phyloP scores from a whole-genome alignment of 2,888 invertebrate genomes.

The Drosophila greeni region DNA sequence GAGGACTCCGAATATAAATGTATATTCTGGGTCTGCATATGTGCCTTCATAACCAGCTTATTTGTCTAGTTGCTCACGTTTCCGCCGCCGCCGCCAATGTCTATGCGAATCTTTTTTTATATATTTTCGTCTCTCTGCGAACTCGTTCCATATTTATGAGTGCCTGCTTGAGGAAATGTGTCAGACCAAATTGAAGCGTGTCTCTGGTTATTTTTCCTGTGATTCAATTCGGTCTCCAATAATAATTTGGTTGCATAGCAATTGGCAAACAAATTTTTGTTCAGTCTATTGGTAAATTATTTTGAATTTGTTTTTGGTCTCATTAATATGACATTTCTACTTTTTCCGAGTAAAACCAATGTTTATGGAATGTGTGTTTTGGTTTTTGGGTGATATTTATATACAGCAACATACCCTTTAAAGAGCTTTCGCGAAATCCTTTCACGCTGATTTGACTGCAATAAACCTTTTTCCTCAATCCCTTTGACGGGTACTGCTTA shows the following conservation, averaged over 20 bases:
- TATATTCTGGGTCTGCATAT: constrained; percentile 12
- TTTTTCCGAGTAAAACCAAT: neutral
- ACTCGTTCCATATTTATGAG: constrained; percentile 26
- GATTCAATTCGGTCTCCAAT: constrained; percentile 3
- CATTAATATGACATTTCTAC: constrained; percentile 18
- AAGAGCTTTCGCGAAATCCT: neutral
- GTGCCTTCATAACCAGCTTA: constrained; percentile 33
- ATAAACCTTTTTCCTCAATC: constrained; percentile 1
- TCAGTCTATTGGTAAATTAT: constrained; percentile 9
- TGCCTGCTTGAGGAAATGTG: constrained; percentile 20
- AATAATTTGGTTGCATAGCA: constrained; percentile 15
- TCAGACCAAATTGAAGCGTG: constrained; percentile 27
- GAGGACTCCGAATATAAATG: constrained; percentile 29
- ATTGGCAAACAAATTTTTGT: constrained; percentile 12
- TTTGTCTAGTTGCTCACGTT: constrained; percentile 44
- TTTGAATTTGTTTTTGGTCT: constrained; percentile 14
- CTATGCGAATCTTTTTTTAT: constrained; percentile 8
- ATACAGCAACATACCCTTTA: neutral
- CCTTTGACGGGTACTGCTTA: neutral
- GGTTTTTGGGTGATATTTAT: neutral
- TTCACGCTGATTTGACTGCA: neutral
- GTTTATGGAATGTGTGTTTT: too few relatives aligned
- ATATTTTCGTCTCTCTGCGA: neutral
- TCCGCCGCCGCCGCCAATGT: constrained; percentile 19
- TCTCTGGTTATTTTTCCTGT: constrained; percentile 20